Evolutionary conservation across 2,888 invertebrate species (phyloP).

Genomic region (Athrips mouffetella): DNA sequence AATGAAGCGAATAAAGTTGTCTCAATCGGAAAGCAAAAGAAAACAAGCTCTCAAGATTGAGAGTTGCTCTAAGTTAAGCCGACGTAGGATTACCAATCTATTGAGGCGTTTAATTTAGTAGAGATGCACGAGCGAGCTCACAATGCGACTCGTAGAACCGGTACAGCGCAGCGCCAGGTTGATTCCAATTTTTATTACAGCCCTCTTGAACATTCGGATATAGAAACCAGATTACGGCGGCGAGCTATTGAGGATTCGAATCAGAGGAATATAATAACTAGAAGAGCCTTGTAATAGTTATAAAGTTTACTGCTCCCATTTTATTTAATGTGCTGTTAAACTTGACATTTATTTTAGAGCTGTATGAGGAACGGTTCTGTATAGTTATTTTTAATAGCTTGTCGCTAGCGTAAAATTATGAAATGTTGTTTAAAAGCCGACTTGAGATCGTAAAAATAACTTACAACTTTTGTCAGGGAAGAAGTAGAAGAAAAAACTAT

Average conservation of each 20-base stretch:
- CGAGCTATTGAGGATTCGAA: constrained; percentile 36
- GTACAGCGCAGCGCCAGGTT: constrained; percentile 38
- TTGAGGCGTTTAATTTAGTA: not conserved
- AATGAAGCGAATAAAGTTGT: too few relatives aligned
- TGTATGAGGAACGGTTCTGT: too few relatives aligned
- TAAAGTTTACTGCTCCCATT: not conserved
- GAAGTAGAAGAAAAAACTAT: too few relatives aligned
- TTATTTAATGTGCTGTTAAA: not conserved
- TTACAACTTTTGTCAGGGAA: too few relatives aligned
- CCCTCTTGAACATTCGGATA: constrained; percentile 48
- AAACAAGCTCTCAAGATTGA: not conserved
- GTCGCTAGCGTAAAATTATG: too few relatives aligned
- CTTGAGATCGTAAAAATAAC: too few relatives aligned
- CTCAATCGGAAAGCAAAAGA: not conserved
- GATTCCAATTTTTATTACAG: constrained; percentile 51
- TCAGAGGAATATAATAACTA: not conserved
- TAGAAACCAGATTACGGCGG: constrained; percentile 56
- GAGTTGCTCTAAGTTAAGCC: not conserved
- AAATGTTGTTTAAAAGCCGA: too few relatives aligned
- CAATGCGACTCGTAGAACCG: constrained; percentile 35
- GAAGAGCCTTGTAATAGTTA: not conserved
- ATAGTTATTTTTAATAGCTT: too few relatives aligned
- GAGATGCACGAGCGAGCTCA: not conserved
- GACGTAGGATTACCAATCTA: not conserved
- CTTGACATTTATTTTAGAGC: too few relatives aligned